These are phyloP conservation scores for Cataglyphis hispanica DNA, from an alignment of 1,140 invertebrate species.

Conservation along the genomic window DNA sequence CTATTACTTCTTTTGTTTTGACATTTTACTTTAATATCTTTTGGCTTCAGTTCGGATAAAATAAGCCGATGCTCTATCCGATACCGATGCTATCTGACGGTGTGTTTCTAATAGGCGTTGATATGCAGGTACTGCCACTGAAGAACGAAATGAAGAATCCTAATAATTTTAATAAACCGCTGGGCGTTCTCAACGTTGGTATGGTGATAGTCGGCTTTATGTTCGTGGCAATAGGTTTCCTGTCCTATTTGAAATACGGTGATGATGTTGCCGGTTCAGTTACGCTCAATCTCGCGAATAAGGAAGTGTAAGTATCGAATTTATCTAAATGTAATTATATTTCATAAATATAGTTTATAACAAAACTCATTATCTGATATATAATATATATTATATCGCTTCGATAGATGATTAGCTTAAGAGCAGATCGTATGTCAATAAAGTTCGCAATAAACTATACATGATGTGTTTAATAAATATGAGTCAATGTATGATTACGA, in stretches of 20 bases:
- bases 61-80: neutral
- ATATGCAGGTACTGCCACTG: constrained; percentile 92
- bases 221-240: constrained; percentile 93
- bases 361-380: neutral
- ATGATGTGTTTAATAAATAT: neutral
- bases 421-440: neutral
- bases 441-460: neutral
- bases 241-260: constrained; percentile 94
- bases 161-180: constrained; percentile 90
- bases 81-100: neutral
- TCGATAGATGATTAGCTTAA: constrained; percentile 29
- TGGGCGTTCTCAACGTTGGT: constrained; percentile 94
- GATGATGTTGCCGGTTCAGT: constrained; percentile 90
- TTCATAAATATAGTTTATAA: neutral
- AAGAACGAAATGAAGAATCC: constrained; percentile 96
- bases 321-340: neutral
- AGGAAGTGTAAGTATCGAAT: constrained; percentile 87
- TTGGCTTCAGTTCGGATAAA: too few species aligned
- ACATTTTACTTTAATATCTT: too few species aligned
- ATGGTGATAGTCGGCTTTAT: constrained; percentile 93
- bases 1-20: neutral
- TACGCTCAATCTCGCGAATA: constrained; percentile 90
- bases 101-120: neutral
- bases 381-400: neutral
- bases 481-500: neutral